Evolutionary conservation across 2,888 invertebrate species (phyloP).

Genomic region (Trichogramma dendrolimi): DNA sequence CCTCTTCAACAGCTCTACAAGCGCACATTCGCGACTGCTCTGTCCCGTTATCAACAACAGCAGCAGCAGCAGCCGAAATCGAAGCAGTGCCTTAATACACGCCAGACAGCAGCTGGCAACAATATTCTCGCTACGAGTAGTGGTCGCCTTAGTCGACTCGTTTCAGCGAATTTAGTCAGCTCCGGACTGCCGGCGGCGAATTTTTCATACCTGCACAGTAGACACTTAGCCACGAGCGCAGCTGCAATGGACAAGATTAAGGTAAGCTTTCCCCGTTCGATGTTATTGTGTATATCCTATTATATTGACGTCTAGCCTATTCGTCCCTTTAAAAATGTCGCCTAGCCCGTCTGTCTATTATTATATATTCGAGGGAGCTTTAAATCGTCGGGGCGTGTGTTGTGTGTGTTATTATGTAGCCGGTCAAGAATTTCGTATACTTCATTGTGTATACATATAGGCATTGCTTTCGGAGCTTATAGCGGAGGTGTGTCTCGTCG

Average conservation of each 20-base stretch:
- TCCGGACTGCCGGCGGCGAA: constrained; percentile 5
- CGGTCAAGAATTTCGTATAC: too few relatives aligned
- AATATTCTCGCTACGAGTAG: background rate
- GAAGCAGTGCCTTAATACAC: background rate
- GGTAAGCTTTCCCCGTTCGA: constrained; percentile 31
- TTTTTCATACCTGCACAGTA: constrained; percentile 6
- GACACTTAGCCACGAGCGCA: constrained; percentile 28
- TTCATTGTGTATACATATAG: too few relatives aligned
- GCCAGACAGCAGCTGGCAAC: background rate
- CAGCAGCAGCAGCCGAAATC: constrained; percentile 10
- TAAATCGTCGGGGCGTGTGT: too few relatives aligned
- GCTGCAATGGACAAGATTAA: constrained; percentile 46
- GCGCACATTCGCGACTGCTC: constrained; percentile 29
- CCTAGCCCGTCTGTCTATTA: too few relatives aligned
- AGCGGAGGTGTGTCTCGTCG: too few relatives aligned
- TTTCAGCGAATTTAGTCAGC: background rate
- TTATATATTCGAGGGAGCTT: too few relatives aligned
- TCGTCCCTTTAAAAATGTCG: too few relatives aligned
- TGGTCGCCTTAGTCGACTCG: constrained; percentile 1
- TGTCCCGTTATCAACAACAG: constrained; percentile 29
- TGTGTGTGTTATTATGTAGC: too few relatives aligned
- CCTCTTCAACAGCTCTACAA: constrained; percentile 39
- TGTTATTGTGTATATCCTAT: too few relatives aligned
- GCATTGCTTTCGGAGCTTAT: too few relatives aligned
- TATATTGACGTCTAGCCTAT: too few relatives aligned